phyloP scores from a whole-genome alignment of 1,140 invertebrate species.

The Trachymyrmex cornetzi region DNA sequence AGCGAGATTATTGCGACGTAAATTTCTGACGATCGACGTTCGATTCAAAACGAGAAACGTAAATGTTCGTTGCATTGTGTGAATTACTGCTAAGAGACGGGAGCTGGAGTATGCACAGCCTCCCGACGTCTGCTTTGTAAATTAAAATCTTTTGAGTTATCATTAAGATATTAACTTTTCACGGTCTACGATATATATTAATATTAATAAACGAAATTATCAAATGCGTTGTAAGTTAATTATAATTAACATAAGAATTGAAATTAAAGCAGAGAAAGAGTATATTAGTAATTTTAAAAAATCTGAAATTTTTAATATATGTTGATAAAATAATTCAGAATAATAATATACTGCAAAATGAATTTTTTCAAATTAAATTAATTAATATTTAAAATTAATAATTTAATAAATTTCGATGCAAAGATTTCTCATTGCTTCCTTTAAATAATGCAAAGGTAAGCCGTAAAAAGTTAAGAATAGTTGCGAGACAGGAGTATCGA shows the following conservation, averaged over 20 bases:
- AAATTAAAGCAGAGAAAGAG: background rate
- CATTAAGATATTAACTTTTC: slow-evolving; percentile 5
- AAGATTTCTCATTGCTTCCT: background rate
- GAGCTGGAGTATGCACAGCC: slow-evolving; percentile 84
- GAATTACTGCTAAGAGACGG: slow-evolving; percentile 41
- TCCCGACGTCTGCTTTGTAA: slow-evolving; percentile 66
- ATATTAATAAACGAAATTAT: background rate
- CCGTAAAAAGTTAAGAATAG: slow-evolving; percentile 37
- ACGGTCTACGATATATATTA: background rate
- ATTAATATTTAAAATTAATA: slow-evolving; percentile 7
- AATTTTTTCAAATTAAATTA: slow-evolving; percentile 11
- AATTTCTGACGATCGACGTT: slow-evolving; percentile 45
- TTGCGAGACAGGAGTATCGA: slow-evolving; percentile 70
- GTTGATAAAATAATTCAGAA: background rate
- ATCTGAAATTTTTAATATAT: background rate
- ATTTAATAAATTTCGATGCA: background rate
- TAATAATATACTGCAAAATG: background rate
- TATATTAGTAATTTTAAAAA: background rate
- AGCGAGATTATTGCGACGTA: slow-evolving; percentile 46
- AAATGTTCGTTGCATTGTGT: slow-evolving; percentile 5
- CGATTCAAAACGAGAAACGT: slow-evolving; percentile 45
- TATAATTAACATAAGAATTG: background rate
- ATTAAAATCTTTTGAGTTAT: slow-evolving; percentile 25
- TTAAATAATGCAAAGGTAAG: background rate
- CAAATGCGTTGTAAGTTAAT: background rate